Conservation (phyloP, 2,113 vertebrate species). For the Pardalotus punctatus region DNA sequence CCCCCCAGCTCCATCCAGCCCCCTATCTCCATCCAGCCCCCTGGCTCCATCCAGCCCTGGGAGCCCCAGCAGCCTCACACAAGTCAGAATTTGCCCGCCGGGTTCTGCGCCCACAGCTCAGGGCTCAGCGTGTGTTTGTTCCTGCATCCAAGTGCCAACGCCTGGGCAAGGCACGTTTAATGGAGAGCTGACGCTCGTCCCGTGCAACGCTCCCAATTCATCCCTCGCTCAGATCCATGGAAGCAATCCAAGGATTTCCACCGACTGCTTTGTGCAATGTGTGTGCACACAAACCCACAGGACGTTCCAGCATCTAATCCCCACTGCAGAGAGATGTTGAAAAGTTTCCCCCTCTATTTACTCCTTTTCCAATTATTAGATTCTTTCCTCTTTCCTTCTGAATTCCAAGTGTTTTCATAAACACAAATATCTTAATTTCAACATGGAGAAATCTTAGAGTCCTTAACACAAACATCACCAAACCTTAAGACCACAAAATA, state of each 20-base stretch:
- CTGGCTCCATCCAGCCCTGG: neutral
- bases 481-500: neutral
- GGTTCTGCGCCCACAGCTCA: neutral
- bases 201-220: neutral
- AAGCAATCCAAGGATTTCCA: neutral
- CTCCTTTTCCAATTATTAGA: neutral
- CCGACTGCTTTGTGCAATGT: neutral
- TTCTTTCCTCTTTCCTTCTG: neutral
- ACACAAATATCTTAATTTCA: neutral
- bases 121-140: neutral
- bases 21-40: neutral
- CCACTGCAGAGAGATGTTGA: neutral
- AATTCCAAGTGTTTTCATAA: neutral
- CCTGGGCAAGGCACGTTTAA: neutral
- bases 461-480: neutral
- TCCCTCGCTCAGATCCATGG: neutral
- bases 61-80: rapidly evolving
- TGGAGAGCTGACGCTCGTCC: neutral
- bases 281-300: neutral
- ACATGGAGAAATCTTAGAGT: neutral
- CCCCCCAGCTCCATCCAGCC: neutral
- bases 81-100: neutral
- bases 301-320: neutral
- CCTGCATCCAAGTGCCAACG: neutral
- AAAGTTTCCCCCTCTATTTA: neutral